Percentiles rank a stretch among this genome's conserved stretches.
Evolutionary conservation across 2,888 invertebrate species (phyloP).

Genomic region (Julus scandinavius): DNA sequence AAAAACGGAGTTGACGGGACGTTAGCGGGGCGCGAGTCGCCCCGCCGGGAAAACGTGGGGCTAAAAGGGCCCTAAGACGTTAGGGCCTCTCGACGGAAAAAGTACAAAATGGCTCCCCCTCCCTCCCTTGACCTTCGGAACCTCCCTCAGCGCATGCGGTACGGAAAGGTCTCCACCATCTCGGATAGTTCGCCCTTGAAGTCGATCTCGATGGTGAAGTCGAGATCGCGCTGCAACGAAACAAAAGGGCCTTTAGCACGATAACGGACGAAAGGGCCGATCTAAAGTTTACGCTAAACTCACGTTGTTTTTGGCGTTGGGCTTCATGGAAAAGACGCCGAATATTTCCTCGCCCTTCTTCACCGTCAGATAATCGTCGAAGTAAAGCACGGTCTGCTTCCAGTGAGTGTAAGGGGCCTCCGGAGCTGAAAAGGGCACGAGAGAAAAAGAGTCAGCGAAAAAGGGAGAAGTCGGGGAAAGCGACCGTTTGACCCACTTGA

Average conservation of each 20-base stretch:
- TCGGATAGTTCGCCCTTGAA: constrained; percentile 75
- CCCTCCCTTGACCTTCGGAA: neutral
- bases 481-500: too few relatives aligned
- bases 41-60: neutral
- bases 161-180: constrained; percentile 57
- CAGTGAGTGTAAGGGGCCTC: constrained; percentile 99
- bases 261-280: neutral
- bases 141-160: constrained; percentile 57
- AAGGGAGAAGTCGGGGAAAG: too few relatives aligned
- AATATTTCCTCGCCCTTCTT: constrained; percentile 92
- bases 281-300: too few relatives aligned
- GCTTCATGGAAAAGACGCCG: constrained; percentile 92
- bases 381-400: constrained; percentile 99
- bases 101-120: neutral
- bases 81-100: neutral
- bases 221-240: constrained; percentile 81
- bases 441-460: neutral
- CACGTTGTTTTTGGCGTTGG: constrained; percentile 91
- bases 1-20: neutral
- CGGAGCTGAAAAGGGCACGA: constrained; percentile 73
- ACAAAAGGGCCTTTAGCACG: neutral
- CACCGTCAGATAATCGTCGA: constrained; percentile 96
- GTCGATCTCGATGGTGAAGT: constrained; percentile 91
- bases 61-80: too few relatives aligned
- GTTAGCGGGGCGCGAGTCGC: neutral